A percentile compares a stretch with the other conserved stretches of the same genome.
phyloP scores from a whole-genome alignment of 2,888 invertebrate species.

The Tortricodes alternella region DNA sequence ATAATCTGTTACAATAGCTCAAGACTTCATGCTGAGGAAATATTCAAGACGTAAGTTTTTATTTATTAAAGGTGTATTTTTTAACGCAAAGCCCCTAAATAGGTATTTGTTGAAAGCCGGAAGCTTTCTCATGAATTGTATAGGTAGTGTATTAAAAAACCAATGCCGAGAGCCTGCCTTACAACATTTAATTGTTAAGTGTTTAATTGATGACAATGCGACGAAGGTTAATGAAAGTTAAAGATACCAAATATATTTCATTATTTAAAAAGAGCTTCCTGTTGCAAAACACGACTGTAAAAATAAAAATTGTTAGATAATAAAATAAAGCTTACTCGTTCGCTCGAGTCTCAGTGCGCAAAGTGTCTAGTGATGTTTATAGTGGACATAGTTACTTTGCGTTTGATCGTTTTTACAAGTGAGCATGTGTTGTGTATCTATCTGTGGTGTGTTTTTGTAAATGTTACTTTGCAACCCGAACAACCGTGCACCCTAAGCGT shows the following conservation, averaged over 20 bases:
- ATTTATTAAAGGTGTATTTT: slow-evolving; percentile 3
- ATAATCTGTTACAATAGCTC: neutral
- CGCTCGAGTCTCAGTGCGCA: slow-evolving; percentile 44
- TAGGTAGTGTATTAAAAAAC: neutral
- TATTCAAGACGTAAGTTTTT: neutral
- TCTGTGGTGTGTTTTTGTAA: slow-evolving; percentile 48
- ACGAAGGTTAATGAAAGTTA: neutral
- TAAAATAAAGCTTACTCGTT: slow-evolving; percentile 45
- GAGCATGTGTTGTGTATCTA: slow-evolving; percentile 53
- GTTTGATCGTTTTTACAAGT: slow-evolving; percentile 46
- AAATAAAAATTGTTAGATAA: slow-evolving; percentile 32
- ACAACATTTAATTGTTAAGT: slow-evolving; percentile 4
- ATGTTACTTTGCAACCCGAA: slow-evolving; percentile 43
- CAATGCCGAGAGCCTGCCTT: slow-evolving; percentile 13
- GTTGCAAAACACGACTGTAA: slow-evolving; percentile 23
- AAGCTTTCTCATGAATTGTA: slow-evolving; percentile 4
- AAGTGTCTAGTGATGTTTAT: slow-evolving; percentile 33
- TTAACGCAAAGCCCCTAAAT: neutral
- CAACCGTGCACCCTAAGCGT: slow-evolving; percentile 48
- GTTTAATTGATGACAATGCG: neutral
- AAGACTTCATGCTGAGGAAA: neutral
- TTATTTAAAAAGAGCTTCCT: slow-evolving; percentile 39
- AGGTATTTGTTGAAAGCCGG: neutral
- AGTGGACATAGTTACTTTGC: slow-evolving; percentile 35
- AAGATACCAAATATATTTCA: slow-evolving; percentile 15